Conservation (phyloP, 2,797 vertebrate genomes). For the Arctocebus calabarensis region DNA sequence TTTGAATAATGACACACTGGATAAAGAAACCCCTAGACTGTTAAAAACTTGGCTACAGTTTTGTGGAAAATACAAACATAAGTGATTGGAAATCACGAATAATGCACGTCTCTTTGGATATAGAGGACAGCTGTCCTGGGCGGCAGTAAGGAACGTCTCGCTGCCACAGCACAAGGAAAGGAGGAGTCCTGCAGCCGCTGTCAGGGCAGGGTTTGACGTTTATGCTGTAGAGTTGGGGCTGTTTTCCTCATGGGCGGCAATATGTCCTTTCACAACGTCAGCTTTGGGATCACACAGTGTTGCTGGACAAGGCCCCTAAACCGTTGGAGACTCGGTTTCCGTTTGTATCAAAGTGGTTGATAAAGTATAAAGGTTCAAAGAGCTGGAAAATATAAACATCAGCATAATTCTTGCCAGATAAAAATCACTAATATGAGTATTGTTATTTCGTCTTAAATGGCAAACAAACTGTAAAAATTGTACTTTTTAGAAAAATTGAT, state of each 20-base stretch:
- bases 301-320: neutral
- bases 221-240: neutral
- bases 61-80: constrained; percentile 13
- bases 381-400: neutral
- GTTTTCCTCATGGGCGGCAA: neutral
- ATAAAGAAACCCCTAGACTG: constrained; percentile 9
- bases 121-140: neutral
- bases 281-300: neutral
- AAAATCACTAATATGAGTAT: neutral
- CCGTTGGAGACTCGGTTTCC: neutral
- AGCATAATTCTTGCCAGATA: neutral
- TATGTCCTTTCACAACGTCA: neutral
- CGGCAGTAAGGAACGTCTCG: neutral
- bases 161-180: neutral
- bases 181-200: neutral
- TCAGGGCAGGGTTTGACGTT: neutral
- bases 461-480: neutral
- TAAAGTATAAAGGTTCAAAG: neutral
- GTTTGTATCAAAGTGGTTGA: neutral
- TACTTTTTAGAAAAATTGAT: constrained; percentile 4
- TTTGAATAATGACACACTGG: constrained; percentile 20
- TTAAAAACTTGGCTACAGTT: neutral
- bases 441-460: neutral
- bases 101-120: constrained; percentile 29
- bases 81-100: constrained; percentile 19